Base-by-base conservation (phyloP, 1,140 invertebrate genomes). In the Lordiphosa clarofinis region DNA sequence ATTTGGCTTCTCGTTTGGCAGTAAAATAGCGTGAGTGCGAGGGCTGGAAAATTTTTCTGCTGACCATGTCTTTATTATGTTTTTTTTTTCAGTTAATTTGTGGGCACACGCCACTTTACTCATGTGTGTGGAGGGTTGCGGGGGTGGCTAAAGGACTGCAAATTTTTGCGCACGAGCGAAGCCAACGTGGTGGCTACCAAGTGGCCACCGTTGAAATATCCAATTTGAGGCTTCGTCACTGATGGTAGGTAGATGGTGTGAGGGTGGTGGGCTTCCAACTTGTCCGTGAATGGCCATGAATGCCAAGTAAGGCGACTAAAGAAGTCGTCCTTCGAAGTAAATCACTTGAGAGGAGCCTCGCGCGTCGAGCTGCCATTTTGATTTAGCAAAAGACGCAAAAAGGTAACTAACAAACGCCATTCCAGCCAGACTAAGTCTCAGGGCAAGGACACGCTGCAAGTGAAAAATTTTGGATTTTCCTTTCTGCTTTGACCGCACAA, bases 11-110 rank as follows among this genome's bases (percentile, higher is more conserved):
- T 44, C 5, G n/a, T 12, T 44, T 31, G 8, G 5, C 38, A 13
- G 28, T 31, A 31, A 31, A 31, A 8, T 31, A 31, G 1, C 28
- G 7, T 31, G 6, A 31, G 28, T 6, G 24, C 24, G 24, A 24
- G 21, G 21, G 21, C 21, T 24, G 21, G 21, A 7, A 31, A 8
- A 31, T 52, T 71, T 78, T 82, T 82, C 21, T 82, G 76, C 76
- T 82, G 76, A 82, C 76, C 67, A 76, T 64, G 73, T 76, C 76
- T 76, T 68, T 84, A 76, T 81, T 82, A 82, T 84, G 76, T 69
- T 72, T 48, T 68, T 54, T 36, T 44, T 58, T 38, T 42, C 56
- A 84, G 72, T 82, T 82, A 82, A 84, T 82, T 82, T 82, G 76
- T 56, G 66, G 62, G 49, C 58, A 57, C 71, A 62, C 73, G 73